Percentiles rank a stretch among this genome's conserved stretches.
Evolutionary conservation across 2,113 vertebrate genomes (phyloP).

Genomic region (Brienomyrus brachyistius): DNA sequence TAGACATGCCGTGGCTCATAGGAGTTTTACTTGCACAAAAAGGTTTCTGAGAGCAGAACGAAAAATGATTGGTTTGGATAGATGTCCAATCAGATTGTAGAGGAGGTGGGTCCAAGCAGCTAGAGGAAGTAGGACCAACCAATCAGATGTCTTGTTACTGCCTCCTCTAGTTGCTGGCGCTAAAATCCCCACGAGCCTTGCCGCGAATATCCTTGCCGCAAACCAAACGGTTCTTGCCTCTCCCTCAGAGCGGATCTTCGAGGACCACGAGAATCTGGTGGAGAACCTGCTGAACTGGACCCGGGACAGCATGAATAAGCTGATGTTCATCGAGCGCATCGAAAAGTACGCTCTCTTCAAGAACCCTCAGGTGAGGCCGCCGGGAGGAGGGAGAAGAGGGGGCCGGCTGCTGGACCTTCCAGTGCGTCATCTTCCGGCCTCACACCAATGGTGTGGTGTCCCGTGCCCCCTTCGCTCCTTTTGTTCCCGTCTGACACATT

Average conservation of each 20-base stretch:
- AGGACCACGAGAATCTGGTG: conserved; percentile 97
- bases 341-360: conserved; percentile 98
- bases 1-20: neutral
- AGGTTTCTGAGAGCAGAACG: no score
- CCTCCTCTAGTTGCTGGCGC: no score
- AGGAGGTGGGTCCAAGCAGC: no score
- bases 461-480: neutral
- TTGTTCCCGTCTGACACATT: neutral
- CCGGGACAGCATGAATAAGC: conserved; percentile 94
- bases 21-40: no score
- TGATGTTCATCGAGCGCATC: conserved; percentile 94
- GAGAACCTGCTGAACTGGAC: conserved; percentile 98
- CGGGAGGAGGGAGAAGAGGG: neutral
- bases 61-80: no score
- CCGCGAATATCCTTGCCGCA: neutral
- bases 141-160: no score
- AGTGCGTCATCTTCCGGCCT: neutral
- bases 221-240: neutral
- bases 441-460: neutral
- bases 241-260: conserved; percentile 84
- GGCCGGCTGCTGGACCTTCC: neutral
- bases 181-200: neutral
- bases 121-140: no score
- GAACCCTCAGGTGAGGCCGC: conserved; percentile 79
- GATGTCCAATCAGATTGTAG: no score